A percentile compares a stretch with the other conserved stretches of the same genome.
phyloP scores from a whole-genome alignment of 1,140 invertebrate genomes.

The Aphaenogaster rudis region DNA sequence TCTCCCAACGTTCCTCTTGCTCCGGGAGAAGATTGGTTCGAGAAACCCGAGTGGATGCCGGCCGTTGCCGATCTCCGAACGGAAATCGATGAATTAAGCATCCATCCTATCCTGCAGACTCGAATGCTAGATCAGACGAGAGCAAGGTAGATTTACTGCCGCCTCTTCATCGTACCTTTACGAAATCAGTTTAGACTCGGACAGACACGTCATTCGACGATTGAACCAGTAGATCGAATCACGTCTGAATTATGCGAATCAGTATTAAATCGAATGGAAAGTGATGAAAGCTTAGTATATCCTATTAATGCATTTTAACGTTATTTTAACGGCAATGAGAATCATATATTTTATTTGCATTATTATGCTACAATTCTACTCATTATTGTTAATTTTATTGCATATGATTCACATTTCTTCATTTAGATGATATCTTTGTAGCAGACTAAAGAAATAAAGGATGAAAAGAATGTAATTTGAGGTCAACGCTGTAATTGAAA shows the following conservation, averaged over 20 bases:
- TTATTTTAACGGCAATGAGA: neutral
- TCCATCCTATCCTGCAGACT: slow-evolving; percentile 69
- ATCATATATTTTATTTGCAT: neutral
- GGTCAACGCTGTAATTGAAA: slow-evolving; percentile 50
- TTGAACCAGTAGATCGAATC: slow-evolving; percentile 34
- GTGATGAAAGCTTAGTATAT: neutral
- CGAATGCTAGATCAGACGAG: slow-evolving; percentile 64
- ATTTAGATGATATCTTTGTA: neutral
- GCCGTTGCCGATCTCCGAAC: slow-evolving; percentile 63
- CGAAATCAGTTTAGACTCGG: slow-evolving; percentile 59
- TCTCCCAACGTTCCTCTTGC: slow-evolving; percentile 53
- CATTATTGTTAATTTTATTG: neutral
- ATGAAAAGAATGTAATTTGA: slow-evolving; percentile 36
- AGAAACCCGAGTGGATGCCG: slow-evolving; percentile 36
- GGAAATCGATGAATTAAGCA: slow-evolving; percentile 78
- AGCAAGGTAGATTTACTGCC: slow-evolving; percentile 63
- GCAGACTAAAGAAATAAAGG: neutral
- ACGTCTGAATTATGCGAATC: slow-evolving; percentile 30
- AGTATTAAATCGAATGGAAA: slow-evolving; percentile 14
- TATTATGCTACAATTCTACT: neutral
- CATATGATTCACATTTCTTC: neutral
- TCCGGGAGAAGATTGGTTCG: slow-evolving; percentile 68
- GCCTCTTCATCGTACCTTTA: slow-evolving; percentile 59
- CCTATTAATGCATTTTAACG: neutral
- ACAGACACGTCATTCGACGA: slow-evolving; percentile 44